A percentile compares a stretch with the other conserved stretches of the same genome.
phyloP scores from a whole-genome alignment of 2,797 vertebrate species.

The Gallirallus australis region DNA sequence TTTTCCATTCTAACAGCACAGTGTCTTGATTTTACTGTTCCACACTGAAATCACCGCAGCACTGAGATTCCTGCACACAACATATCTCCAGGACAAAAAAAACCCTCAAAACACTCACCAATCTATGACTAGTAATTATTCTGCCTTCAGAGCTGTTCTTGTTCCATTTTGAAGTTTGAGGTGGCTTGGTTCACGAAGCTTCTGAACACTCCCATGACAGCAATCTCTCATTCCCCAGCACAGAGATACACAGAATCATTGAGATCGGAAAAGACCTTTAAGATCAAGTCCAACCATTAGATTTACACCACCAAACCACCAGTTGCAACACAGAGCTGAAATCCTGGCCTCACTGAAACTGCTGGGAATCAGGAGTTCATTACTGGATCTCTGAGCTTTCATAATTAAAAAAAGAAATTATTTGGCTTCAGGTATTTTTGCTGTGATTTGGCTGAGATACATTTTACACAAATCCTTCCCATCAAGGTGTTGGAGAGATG shows the following conservation, averaged over 20 bases:
- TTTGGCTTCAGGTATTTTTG: background rate
- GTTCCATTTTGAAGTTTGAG: background rate
- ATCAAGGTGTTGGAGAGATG: background rate
- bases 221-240: background rate
- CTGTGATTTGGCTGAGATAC: background rate
- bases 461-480: background rate
- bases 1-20: slow-evolving; percentile 70
- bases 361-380: background rate
- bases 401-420: background rate
- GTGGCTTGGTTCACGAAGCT: background rate
- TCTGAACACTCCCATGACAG: background rate
- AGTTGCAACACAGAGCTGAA: background rate
- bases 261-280: no score
- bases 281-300: no score
- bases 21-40: slow-evolving; percentile 71
- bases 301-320: no score
- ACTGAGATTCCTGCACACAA: slow-evolving; percentile 65
- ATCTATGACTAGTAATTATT: background rate
- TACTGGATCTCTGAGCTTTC: background rate
- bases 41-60: slow-evolving; percentile 66
- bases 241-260: background rate
- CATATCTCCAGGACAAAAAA: slow-evolving; percentile 25
- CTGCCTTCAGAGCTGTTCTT: background rate
- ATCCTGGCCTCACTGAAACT: background rate
- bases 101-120: background rate